These are phyloP conservation scores for Habroteleia sp. DNA, from an alignment of 2,888 invertebrate genomes.

Conservation along the genomic window DNA sequence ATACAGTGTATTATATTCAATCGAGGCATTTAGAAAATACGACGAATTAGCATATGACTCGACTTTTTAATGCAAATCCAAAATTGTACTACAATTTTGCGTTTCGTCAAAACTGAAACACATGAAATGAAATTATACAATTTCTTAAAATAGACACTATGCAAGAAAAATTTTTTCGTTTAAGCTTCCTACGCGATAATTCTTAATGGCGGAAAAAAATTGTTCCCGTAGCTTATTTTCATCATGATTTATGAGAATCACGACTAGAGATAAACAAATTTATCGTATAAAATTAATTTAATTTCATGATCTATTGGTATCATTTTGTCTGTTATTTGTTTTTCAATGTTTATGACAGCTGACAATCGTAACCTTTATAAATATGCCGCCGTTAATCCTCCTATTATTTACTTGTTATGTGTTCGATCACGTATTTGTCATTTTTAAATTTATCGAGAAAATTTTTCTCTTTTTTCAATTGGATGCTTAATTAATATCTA, in stretches of 20 bases:
- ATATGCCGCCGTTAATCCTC: conserved; percentile 31
- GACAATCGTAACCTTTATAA: conserved; percentile 52
- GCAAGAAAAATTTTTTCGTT: too few species aligned
- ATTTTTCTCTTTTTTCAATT: conserved; percentile 2
- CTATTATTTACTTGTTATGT: conserved; percentile 32
- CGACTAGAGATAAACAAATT: background rate
- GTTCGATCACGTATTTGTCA: conserved; percentile 34
- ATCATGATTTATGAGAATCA: conserved; percentile 1
- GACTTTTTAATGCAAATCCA: conserved; percentile 1
- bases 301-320: conserved; percentile 39
- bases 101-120: background rate
- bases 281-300: conserved; percentile 22
- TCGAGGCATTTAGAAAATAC: conserved; percentile 18
- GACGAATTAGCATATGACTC: conserved; percentile 10
- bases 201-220: conserved; percentile 3
- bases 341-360: conserved; percentile 35
- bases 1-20: conserved; percentile 42
- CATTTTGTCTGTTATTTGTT: conserved; percentile 34
- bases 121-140: too few species aligned
- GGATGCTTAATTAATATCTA: conserved; percentile 18
- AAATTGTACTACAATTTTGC: conserved; percentile 1
- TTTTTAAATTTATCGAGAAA: conserved; percentile 23
- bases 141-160: too few species aligned
- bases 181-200: too few species aligned
- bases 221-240: background rate